Conservation (phyloP, 2,113 vertebrate genomes). For the Coryphaenoides rupestris region DNA sequence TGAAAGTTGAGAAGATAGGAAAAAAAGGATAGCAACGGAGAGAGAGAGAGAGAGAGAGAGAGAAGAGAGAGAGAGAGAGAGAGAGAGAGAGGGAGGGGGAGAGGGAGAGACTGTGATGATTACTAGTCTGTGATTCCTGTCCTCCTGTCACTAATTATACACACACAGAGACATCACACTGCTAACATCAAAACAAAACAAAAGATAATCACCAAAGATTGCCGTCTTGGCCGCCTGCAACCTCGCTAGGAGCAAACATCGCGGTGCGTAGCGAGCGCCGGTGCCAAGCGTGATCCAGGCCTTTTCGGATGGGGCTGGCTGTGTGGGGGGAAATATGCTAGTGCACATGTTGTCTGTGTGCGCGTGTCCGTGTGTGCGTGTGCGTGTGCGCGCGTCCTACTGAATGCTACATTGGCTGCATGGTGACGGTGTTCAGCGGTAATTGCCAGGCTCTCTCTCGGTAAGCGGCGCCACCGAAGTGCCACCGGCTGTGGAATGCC, state of each 20-base stretch:
- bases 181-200: neutral
- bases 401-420: constrained; percentile 58
- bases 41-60: no score
- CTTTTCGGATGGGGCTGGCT: neutral
- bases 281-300: no score
- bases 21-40: no score
- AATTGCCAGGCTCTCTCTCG: constrained; percentile 63
- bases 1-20: no score
- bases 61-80: constrained; percentile 20
- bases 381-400: constrained; percentile 27
- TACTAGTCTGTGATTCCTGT: neutral
- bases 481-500: constrained; percentile 57
- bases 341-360: neutral
- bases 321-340: neutral
- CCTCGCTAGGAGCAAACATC: neutral
- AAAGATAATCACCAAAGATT: neutral
- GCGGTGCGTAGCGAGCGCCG: no score
- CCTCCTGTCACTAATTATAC: neutral
- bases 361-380: neutral
- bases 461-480: constrained; percentile 52
- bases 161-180: neutral
- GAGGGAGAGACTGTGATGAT: constrained; percentile 22
- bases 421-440: constrained; percentile 59
- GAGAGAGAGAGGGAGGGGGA: constrained; percentile 4
- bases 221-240: neutral